These are phyloP conservation scores for Scaptomyza hsui DNA, from an alignment of 1,140 invertebrate species.

Conservation along the genomic window DNA sequence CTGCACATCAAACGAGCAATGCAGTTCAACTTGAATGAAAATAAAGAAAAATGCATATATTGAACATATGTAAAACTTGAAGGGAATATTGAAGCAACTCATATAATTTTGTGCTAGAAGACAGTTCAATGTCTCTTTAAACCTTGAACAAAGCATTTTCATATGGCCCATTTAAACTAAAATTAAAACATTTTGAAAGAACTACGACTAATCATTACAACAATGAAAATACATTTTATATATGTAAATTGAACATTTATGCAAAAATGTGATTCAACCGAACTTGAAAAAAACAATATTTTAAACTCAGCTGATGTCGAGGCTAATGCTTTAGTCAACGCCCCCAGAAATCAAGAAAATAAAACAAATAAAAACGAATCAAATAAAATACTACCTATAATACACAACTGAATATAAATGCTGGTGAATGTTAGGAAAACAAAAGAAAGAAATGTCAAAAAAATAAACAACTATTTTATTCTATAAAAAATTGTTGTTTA, in stretches of 20 bases:
- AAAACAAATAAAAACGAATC: slow-evolving; percentile 1
- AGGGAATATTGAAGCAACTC: not conserved
- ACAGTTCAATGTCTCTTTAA: too few relatives aligned
- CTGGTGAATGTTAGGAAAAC: slow-evolving; percentile 1
- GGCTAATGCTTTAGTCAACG: slow-evolving; percentile 33
- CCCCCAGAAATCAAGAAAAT: slow-evolving; percentile 35
- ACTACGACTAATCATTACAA: slow-evolving; percentile 24
- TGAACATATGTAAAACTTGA: too few relatives aligned
- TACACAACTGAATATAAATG: slow-evolving; percentile 12
- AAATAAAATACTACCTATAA: slow-evolving; percentile 24
- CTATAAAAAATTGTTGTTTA: too few relatives aligned
- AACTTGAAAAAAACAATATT: slow-evolving; percentile 46
- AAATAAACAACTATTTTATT: slow-evolving; percentile 30
- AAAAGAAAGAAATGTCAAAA: slow-evolving; percentile 6
- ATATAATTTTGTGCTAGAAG: too few relatives aligned
- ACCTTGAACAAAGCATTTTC: too few relatives aligned
- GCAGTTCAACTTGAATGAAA: slow-evolving; percentile 1
- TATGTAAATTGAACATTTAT: slow-evolving; percentile 51
- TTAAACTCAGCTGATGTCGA: not conserved
- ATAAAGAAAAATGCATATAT: slow-evolving; percentile 3
- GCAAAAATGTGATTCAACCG: slow-evolving; percentile 52
- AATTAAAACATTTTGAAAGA: slow-evolving; percentile 41
- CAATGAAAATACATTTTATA: slow-evolving; percentile 43
- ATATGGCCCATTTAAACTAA: too few relatives aligned
- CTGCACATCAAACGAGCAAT: not conserved